These are phyloP conservation scores for Pristionchus pacificus DNA, from an alignment of 1,140 invertebrate genomes.

Conservation along the genomic window DNA sequence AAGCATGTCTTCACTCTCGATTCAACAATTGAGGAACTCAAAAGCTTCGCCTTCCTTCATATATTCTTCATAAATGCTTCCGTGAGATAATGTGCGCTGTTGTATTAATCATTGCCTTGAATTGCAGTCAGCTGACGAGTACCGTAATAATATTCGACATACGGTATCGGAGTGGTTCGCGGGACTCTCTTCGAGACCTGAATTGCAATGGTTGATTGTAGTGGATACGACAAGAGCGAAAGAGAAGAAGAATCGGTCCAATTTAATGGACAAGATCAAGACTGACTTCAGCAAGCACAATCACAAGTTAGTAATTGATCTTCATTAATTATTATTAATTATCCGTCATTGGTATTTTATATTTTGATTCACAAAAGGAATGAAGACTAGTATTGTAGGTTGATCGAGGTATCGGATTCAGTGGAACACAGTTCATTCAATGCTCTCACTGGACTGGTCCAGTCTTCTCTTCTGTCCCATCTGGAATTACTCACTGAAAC, in stretches of 20 bases:
- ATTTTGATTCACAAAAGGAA: neutral
- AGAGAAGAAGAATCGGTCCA: conserved; percentile 44
- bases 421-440: conserved; percentile 13
- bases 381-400: conserved; percentile 7
- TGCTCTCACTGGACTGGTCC: conserved; percentile 14
- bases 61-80: conserved; percentile 44
- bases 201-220: conserved; percentile 48
- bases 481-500: conserved; percentile 27
- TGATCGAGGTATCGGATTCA: conserved; percentile 28
- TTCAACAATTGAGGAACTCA: conserved; percentile 7
- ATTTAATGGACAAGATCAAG: conserved; percentile 45
- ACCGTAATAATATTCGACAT: conserved; percentile 42
- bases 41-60: conserved; percentile 46
- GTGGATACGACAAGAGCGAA: conserved; percentile 46
- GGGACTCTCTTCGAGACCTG: conserved; percentile 16
- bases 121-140: conserved; percentile 47
- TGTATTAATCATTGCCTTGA: conserved; percentile 10
- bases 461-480: conserved; percentile 27
- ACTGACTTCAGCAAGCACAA: conserved; percentile 44
- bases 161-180: conserved; percentile 51
- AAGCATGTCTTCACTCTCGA: conserved; percentile 6
- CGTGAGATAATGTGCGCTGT: conserved; percentile 19
- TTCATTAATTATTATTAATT: too few relatives aligned
- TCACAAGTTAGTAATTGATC: conserved; percentile 29
- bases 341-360: conserved; percentile 3